Evolutionary conservation across 30 jellyfish, hydroid and myxozoan species (phyloP).

Genomic region (Aurelia sp.): DNA sequence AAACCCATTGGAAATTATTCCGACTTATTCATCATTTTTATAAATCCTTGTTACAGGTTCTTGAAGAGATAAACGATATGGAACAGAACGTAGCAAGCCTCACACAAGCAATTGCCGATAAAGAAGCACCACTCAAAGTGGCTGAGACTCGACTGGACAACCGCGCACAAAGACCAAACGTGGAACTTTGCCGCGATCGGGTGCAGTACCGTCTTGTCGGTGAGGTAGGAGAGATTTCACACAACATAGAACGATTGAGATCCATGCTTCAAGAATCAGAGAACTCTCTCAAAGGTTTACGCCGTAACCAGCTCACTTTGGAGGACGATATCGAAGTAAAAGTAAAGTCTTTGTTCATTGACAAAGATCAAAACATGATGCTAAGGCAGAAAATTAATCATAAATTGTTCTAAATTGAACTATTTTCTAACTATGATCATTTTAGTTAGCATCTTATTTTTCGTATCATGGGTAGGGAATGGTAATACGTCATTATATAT

Average conservation of each 20-base stretch:
- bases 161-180: conserved; percentile 89
- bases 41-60: conserved; percentile 51
- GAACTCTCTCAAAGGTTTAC: conserved; percentile 77
- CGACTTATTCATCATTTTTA: too few species aligned
- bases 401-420: conserved; percentile 30
- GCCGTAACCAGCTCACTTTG: conserved; percentile 79
- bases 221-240: conserved; percentile 84
- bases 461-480: not conserved
- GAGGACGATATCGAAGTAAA: conserved; percentile 91
- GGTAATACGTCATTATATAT: not conserved
- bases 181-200: conserved; percentile 93
- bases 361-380: conserved; percentile 86
- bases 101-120: conserved; percentile 82
- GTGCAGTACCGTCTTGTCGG: conserved; percentile 88
- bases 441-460: not conserved
- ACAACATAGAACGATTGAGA: conserved; percentile 79
- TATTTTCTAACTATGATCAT: not conserved
- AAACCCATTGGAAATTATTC: too few species aligned
- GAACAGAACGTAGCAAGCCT: conserved; percentile 78
- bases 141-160: conserved; percentile 94
- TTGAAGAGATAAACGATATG: conserved; percentile 83
- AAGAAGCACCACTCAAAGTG: conserved; percentile 91
- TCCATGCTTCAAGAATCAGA: conserved; percentile 76
- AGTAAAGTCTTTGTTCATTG: conserved; percentile 82
- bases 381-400: conserved; percentile 83